These are phyloP conservation scores for Nomada ferruginata DNA, from an alignment of 2,888 invertebrate species.

Conservation along the genomic window DNA sequence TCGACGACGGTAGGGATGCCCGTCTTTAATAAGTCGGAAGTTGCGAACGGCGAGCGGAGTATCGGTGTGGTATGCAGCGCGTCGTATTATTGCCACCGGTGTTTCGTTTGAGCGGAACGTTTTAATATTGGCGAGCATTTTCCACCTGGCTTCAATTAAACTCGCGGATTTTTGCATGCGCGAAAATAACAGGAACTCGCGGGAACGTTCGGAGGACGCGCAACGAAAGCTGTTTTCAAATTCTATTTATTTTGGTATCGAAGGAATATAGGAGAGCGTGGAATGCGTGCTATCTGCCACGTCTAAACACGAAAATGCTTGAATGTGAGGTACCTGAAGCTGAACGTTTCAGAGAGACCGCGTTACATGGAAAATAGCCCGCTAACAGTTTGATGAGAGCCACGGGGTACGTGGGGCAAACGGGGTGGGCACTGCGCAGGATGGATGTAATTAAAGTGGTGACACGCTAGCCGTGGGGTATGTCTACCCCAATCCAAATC, in stretches of 20 bases:
- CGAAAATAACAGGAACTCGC: slow-evolving; percentile 11
- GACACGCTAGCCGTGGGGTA: slow-evolving; percentile 82
- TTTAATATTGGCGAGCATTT: slow-evolving; percentile 47
- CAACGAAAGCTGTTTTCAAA: slow-evolving; percentile 33
- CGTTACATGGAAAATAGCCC: slow-evolving; percentile 74
- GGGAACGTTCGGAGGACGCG: slow-evolving; percentile 9
- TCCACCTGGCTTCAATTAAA: slow-evolving; percentile 22
- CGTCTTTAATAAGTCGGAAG: slow-evolving; percentile 38
- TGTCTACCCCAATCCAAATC: slow-evolving; percentile 78
- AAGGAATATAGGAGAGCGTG: slow-evolving; percentile 17
- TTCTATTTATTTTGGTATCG: slow-evolving; percentile 46
- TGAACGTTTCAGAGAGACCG: slow-evolving; percentile 70
- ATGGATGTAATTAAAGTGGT: slow-evolving; percentile 83
- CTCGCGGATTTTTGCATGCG: not conserved
- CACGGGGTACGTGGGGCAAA: slow-evolving; percentile 69
- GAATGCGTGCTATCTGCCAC: not conserved
- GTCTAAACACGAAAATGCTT: slow-evolving; percentile 48
- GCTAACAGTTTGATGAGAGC: slow-evolving; percentile 75
- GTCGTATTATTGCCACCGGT: slow-evolving; percentile 17
- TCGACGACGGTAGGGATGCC: not conserved
- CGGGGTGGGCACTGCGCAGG: slow-evolving; percentile 74
- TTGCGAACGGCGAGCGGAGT: slow-evolving; percentile 8
- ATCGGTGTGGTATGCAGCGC: slow-evolving; percentile 12
- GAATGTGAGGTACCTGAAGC: slow-evolving; percentile 65
- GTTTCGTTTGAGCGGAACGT: slow-evolving; percentile 28